Conservation (phyloP, 2,888 invertebrate genomes). For the Andrena marginata region DNA sequence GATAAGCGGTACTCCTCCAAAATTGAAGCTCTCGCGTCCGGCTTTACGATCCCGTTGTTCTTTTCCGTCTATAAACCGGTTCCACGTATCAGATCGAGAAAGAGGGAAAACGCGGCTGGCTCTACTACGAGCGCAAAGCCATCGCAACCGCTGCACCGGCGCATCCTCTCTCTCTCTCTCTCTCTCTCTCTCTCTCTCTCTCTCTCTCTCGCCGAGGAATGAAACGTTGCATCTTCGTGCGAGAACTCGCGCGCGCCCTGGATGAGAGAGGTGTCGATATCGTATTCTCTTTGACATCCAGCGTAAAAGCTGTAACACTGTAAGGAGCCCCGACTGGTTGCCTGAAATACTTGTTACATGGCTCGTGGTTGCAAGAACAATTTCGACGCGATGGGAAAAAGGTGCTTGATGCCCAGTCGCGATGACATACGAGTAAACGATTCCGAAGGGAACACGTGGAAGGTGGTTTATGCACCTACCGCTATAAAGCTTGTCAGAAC, state of each 20-base stretch:
- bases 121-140: slow-evolving; percentile 39
- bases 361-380: too few species aligned
- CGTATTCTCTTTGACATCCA: neutral
- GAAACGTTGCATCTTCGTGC: slow-evolving; percentile 35
- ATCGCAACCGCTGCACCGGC: slow-evolving; percentile 29
- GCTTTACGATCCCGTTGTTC: slow-evolving; percentile 56
- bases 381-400: too few species aligned
- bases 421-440: neutral
- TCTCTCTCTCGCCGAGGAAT: slow-evolving; percentile 11
- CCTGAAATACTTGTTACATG: too few species aligned
- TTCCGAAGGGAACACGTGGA: neutral
- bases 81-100: slow-evolving; percentile 59
- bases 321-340: too few species aligned
- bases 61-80: slow-evolving; percentile 64
- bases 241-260: slow-evolving; percentile 25
- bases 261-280: neutral
- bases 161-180: too few species aligned
- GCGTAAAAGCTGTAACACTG: neutral
- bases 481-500: neutral
- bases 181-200: too few species aligned
- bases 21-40: slow-evolving; percentile 62
- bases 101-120: slow-evolving; percentile 43
- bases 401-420: too few species aligned
- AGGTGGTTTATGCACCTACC: slow-evolving; percentile 8
- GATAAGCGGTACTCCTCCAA: slow-evolving; percentile 54